Conservation (phyloP, 1,140 invertebrate genomes). For the Scaptomyza montana region DNA sequence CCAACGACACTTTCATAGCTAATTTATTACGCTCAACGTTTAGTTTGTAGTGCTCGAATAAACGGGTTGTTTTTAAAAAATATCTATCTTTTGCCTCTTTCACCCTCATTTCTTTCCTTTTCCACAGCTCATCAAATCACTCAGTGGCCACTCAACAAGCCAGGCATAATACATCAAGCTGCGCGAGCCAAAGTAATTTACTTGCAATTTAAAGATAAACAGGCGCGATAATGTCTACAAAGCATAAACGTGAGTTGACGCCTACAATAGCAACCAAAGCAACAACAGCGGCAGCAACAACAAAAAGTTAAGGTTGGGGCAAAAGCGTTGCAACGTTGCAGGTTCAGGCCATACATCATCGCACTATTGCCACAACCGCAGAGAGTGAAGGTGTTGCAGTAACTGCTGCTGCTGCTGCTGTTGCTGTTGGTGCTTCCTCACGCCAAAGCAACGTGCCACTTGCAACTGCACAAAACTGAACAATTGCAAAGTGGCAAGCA, state of each 20-base stretch:
- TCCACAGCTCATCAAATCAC: constrained; percentile 62
- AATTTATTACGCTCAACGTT: constrained; percentile 68
- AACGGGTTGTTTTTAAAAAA: constrained; percentile 47
- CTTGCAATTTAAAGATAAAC: constrained; percentile 83
- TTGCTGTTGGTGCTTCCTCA: constrained; percentile 38
- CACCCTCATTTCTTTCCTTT: neutral
- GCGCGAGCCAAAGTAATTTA: constrained; percentile 81
- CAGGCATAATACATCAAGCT: constrained; percentile 75
- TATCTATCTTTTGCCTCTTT: neutral
- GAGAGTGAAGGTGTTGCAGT: constrained; percentile 75
- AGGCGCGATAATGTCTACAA: constrained; percentile 82
- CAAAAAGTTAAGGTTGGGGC: neutral
- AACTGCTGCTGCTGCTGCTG: constrained; percentile 47
- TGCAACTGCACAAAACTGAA: constrained; percentile 42
- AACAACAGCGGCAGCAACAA: constrained; percentile 11
- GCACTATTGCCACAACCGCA: constrained; percentile 61
- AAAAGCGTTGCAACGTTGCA: constrained; percentile 9
- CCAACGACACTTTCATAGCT: constrained; percentile 51
- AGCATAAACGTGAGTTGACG: constrained; percentile 83
- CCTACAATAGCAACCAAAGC: constrained; percentile 62
- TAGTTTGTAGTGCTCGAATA: constrained; percentile 60
- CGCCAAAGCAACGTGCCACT: constrained; percentile 54
- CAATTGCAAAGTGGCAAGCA: constrained; percentile 72
- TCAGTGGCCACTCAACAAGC: constrained; percentile 71
- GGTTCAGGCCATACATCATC: constrained; percentile 71